Percentiles rank a stretch among this genome's conserved stretches.
Conservation (phyloP, 2,797 vertebrate species). For the Peromyscus eremicus region DNA sequence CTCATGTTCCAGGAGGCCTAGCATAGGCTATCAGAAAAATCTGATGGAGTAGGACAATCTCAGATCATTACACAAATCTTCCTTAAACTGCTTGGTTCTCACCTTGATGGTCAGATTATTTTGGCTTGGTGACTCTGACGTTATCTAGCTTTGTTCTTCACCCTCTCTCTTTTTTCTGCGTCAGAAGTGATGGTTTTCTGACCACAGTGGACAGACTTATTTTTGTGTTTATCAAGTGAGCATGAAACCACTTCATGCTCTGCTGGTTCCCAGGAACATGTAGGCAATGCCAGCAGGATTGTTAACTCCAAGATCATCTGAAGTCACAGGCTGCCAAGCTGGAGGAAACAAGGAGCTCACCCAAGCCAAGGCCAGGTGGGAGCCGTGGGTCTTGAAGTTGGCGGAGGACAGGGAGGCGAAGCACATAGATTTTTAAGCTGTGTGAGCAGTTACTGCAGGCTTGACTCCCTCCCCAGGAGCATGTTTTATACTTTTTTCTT, state of each 20-base stretch:
- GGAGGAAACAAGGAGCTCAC: neutral
- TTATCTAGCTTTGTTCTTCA: neutral
- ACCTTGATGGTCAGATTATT: neutral
- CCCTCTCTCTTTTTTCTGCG: constrained; percentile 8
- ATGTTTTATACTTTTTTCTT: neutral
- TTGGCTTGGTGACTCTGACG: neutral
- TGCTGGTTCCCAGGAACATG: neutral
- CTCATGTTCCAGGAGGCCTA: neutral
- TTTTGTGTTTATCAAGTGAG: constrained; percentile 52
- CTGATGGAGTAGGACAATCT: neutral
- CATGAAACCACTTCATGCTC: constrained; percentile 31
- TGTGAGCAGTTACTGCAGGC: neutral
- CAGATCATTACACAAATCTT: neutral
- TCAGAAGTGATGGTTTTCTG: constrained; percentile 14
- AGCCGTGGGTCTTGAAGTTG: neutral
- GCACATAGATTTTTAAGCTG: neutral
- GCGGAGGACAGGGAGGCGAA: rapidly evolving
- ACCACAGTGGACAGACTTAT: constrained; percentile 28
- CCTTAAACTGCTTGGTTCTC: neutral
- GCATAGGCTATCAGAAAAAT: neutral
- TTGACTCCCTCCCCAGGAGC: neutral
- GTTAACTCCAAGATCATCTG: neutral
- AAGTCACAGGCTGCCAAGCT: neutral
- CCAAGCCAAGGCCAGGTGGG: neutral
- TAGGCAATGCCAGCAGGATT: neutral